Evolutionary conservation across 2,888 invertebrate species (phyloP), one percentile per base, ranked within the genome.

Genomic region (Phania funesta): DNA sequence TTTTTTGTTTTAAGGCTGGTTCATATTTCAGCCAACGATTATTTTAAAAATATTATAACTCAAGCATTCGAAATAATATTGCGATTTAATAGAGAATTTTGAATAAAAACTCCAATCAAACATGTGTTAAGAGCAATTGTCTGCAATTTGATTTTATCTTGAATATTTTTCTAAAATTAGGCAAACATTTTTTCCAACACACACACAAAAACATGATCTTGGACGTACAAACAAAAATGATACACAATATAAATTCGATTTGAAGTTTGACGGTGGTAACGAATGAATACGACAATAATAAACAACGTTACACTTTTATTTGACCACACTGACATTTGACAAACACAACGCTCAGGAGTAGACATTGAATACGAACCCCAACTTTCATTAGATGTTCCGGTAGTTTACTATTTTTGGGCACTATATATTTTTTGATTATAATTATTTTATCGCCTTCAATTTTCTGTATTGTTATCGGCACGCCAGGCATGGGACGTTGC

Each of bases 401-500:
- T 80, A 91, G 86, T 90, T 91, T 91, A 85, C 90, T 88, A 85
- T 91, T 91, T 86, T 91, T 91, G 67, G 90, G 91, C 70, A 91
- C 88, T 50, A 89, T 86, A 76, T 91, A 89, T 85, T 91, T 91
- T 86, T 91, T 91, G 74, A 91, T 91, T 64, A 91, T 91, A 32
- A 91, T 90, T 52, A 91, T 91, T 86, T 91, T 91, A 86, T 91
- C 91, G 74, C 91, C 91, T 86, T 90, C 91, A 85, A 91, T 91
- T 83, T 86, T 90, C 71, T 91, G 90, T 70, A 91, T 90, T 4
- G 90, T 91, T 76, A 91, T 90, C 16, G 91, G 91, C 35, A 90
- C 90, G 5, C 91, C 90, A 0, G 85, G 78, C 75, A 86, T 86
- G 0, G 89, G 90, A 5, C 88, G 87, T 68, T 87, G 85, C 2